phyloP scores from a whole-genome alignment of 2,888 invertebrate species.

The Eupithecia inturbata region DNA sequence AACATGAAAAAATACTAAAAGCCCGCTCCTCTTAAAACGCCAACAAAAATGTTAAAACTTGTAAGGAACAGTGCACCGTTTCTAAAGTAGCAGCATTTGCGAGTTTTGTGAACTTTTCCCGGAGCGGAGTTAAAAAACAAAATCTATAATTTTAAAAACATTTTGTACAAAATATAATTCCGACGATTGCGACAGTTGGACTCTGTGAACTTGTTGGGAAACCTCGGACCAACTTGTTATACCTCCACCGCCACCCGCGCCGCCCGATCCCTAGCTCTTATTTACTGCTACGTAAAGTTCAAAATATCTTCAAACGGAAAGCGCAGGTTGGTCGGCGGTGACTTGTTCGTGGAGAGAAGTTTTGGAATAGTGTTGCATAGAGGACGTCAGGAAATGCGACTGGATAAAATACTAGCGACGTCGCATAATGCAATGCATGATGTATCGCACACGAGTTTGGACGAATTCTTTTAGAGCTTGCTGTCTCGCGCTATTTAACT shows the following conservation, averaged over 20 bases:
- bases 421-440: conserved; percentile 56
- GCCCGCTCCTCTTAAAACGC: conserved; percentile 31
- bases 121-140: conserved; percentile 40
- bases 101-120: conserved; percentile 34
- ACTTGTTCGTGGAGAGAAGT: conserved; percentile 53
- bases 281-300: conserved; percentile 21
- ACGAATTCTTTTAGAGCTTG: conserved; percentile 41
- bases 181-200: conserved; percentile 57
- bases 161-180: conserved; percentile 51
- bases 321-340: conserved; percentile 36
- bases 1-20: conserved; percentile 25
- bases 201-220: conserved; percentile 56
- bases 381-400: conserved; percentile 51
- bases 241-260: conserved; percentile 43
- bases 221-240: conserved; percentile 56
- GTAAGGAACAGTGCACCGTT: conserved; percentile 30
- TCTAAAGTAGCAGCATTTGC: conserved; percentile 28
- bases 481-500: conserved; percentile 17
- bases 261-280: conserved; percentile 31
- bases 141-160: conserved; percentile 45
- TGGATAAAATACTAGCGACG: conserved; percentile 55
- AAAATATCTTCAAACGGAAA: conserved; percentile 18
- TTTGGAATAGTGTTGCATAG: conserved; percentile 57
- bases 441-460: conserved; percentile 51
- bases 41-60: conserved; percentile 37